Conservation (phyloP, 2,797 vertebrate genomes). For the Lepus oiostolus region DNA sequence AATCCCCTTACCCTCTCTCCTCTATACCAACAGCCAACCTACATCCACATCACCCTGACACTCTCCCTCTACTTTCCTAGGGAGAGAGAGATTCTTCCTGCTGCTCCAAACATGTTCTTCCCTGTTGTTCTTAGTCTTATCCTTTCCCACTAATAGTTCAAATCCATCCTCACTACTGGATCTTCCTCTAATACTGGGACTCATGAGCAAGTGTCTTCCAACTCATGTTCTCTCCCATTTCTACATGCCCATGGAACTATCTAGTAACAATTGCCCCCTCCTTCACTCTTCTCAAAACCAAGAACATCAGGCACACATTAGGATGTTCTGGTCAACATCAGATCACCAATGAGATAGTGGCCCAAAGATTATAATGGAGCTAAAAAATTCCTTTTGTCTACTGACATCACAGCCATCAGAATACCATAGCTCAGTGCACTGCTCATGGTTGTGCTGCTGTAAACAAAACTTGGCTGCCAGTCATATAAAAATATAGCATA, state of each 20-base stretch:
- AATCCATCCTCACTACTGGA: neutral
- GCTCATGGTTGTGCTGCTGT: too few relatives aligned
- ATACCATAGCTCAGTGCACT: too few relatives aligned
- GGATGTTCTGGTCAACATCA: too few relatives aligned
- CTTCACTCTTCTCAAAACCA: neutral
- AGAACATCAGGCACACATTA: neutral
- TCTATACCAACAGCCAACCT: neutral
- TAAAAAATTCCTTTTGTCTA: too few relatives aligned
- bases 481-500: too few relatives aligned
- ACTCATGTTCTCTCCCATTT: neutral
- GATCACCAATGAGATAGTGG: too few relatives aligned
- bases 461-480: too few relatives aligned
- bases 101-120: neutral
- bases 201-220: neutral
- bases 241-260: too few relatives aligned
- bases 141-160: neutral
- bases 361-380: too few relatives aligned
- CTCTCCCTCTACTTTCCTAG: neutral
- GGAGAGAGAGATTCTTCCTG: neutral
- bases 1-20: neutral
- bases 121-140: neutral
- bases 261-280: neutral
- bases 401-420: too few relatives aligned
- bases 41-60: neutral
- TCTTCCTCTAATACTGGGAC: neutral